Evolutionary conservation across 2,888 invertebrate species (phyloP).

Genomic region (Metalampra italica): DNA sequence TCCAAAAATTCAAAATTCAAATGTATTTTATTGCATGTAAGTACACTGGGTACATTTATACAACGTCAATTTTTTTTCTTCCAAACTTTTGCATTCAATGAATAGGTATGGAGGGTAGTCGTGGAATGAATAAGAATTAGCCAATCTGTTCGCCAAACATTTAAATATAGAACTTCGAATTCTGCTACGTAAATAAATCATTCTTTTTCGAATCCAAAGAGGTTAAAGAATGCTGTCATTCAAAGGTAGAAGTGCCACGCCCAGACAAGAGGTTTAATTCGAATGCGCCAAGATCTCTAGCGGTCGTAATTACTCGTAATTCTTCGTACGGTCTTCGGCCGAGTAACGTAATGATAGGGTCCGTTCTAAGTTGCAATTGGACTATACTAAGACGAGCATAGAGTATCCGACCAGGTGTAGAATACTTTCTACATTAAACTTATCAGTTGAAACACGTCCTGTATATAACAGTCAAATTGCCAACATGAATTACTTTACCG

Average conservation of each 20-base stretch:
- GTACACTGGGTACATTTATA: too few relatives aligned
- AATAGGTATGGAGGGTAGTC: too few relatives aligned
- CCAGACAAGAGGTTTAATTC: conserved; percentile 38
- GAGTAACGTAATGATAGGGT: conserved; percentile 55
- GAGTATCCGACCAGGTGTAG: conserved; percentile 17
- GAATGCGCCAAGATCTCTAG: conserved; percentile 27
- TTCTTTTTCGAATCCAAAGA: conserved; percentile 38
- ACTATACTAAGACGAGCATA: conserved; percentile 25
- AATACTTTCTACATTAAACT: too few relatives aligned
- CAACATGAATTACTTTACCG: too few relatives aligned
- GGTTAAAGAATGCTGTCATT: conserved; percentile 51
- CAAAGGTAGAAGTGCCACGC: conserved; percentile 53
- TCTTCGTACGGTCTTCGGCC: conserved; percentile 38
- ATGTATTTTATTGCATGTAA: too few relatives aligned
- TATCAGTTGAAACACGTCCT: too few relatives aligned
- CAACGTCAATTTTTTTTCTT: too few relatives aligned
- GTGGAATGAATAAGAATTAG: background rate
- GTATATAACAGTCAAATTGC: too few relatives aligned
- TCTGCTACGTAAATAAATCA: conserved; percentile 40
- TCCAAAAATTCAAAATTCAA: too few relatives aligned
- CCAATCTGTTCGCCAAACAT: background rate
- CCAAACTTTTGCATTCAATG: too few relatives aligned
- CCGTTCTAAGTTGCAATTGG: conserved; percentile 46
- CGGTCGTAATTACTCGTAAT: conserved; percentile 50
- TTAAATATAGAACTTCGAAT: conserved; percentile 10